Conservation (phyloP, 2,113 vertebrate species). For the Leuciscus idus region DNA sequence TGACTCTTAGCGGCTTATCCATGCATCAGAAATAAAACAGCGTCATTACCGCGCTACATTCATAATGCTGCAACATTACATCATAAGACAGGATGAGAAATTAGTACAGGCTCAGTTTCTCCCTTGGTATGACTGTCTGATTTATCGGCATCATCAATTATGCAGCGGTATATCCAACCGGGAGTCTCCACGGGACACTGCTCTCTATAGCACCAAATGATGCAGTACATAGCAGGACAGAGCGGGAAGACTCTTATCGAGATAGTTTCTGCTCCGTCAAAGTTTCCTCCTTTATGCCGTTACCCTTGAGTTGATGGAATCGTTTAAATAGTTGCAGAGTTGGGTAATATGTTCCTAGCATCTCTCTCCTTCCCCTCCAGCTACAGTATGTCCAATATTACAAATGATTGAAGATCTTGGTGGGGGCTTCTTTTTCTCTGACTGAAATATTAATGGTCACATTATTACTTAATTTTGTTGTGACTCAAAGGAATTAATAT, state of each 20-base stretch:
- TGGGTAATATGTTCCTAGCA: neutral
- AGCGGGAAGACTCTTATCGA: neutral
- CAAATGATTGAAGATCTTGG: conserved; percentile 43
- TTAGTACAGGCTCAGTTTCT: conserved; percentile 29
- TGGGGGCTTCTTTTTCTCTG: conserved; percentile 45
- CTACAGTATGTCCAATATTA: conserved; percentile 17
- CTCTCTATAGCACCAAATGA: conserved; percentile 46
- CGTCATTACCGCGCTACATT: neutral
- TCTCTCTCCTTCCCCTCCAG: neutral
- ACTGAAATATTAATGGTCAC: conserved; percentile 77
- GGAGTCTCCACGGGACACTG: conserved; percentile 41
- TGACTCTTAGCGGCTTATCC: neutral
- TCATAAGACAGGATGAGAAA: conserved; percentile 42
- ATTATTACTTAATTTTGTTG: conserved; percentile 79
- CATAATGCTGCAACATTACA: conserved; percentile 41
- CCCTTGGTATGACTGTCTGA: conserved; percentile 31
- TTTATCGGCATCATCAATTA: conserved; percentile 52
- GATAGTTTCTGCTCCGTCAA: conserved; percentile 20
- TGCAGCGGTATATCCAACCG: conserved; percentile 42
- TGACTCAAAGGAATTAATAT: conserved; percentile 78
- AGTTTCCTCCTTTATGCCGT: conserved; percentile 4
- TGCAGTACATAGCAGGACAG: conserved; percentile 37
- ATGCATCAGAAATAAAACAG: neutral
- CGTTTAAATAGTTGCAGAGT: conserved; percentile 16
- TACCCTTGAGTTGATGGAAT: conserved; percentile 20